Conservation (phyloP, 2,888 invertebrate species). For the Smittia sp. region DNA sequence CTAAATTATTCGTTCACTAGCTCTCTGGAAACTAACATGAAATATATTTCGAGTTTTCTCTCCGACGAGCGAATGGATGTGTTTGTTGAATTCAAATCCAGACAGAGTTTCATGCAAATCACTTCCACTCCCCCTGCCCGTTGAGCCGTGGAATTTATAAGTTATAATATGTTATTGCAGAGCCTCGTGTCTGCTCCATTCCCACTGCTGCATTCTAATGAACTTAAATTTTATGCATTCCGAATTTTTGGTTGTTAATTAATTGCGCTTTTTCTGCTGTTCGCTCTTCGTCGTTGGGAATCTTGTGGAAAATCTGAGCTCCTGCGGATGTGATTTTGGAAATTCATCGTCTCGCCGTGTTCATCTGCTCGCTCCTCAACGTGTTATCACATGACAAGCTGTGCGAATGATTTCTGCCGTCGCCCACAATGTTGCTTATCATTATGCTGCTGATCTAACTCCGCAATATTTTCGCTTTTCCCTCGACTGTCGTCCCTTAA, state of each 20-base stretch:
- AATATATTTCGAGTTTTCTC: too few relatives aligned
- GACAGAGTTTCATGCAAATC: background rate
- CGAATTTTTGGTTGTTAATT: constrained; percentile 19
- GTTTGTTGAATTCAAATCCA: background rate
- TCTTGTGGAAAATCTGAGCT: background rate
- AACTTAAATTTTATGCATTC: constrained; percentile 23
- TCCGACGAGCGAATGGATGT: background rate
- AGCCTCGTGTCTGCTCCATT: background rate
- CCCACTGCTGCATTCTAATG: constrained; percentile 11
- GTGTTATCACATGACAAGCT: too few relatives aligned
- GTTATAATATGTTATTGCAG: constrained; percentile 1
- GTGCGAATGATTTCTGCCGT: too few relatives aligned
- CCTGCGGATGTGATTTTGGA: background rate
- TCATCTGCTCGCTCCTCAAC: too few relatives aligned
- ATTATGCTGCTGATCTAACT: too few relatives aligned
- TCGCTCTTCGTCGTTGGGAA: background rate
- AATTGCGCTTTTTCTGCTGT: constrained; percentile 15
- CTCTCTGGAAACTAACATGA: too few relatives aligned
- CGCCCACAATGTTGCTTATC: too few relatives aligned
- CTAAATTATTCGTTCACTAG: too few relatives aligned
- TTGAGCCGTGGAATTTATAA: background rate
- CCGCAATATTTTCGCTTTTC: too few relatives aligned
- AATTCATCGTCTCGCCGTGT: too few relatives aligned
- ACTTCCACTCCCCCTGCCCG: background rate
- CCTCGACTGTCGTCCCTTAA: too few relatives aligned